Evolutionary conservation across 2,888 invertebrate genomes (phyloP).

Genomic region (Lasius fuliginosus): DNA sequence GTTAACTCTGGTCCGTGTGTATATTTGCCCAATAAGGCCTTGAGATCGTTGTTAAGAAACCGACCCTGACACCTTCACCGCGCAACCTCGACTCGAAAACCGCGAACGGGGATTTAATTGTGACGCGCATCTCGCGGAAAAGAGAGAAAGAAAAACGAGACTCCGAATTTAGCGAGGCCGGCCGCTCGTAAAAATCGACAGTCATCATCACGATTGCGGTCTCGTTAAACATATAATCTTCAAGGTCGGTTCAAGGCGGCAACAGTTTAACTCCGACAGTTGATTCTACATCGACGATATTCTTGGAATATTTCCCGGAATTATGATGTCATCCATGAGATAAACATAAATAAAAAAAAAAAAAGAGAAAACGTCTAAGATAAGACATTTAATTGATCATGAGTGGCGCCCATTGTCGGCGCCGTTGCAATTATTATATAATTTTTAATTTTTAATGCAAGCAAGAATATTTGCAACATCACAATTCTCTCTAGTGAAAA

Average conservation of each 20-base stretch:
- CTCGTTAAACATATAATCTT: background rate
- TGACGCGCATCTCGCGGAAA: conserved; percentile 21
- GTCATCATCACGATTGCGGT: background rate
- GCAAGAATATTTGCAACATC: background rate
- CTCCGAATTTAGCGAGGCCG: conserved; percentile 10
- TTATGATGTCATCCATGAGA: background rate
- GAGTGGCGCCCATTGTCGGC: background rate
- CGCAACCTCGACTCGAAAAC: conserved; percentile 51
- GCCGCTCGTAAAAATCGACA: conserved; percentile 13
- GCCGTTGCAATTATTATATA: no score
- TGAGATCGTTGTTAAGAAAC: conserved; percentile 74
- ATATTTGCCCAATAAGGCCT: conserved; percentile 75
- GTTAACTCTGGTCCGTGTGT: conserved; percentile 56
- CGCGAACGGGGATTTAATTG: conserved; percentile 19
- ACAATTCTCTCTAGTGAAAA: background rate
- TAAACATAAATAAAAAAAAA: background rate
- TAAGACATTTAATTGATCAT: background rate
- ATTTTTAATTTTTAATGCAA: background rate
- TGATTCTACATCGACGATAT: background rate
- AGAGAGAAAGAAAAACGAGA: background rate
- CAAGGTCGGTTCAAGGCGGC: background rate
- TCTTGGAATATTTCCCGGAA: background rate
- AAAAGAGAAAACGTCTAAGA: background rate
- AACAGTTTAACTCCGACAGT: background rate
- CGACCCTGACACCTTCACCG: conserved; percentile 74